phyloP scores from a whole-genome alignment of 2,888 invertebrate species.

The Ferdinandea cuprea region DNA sequence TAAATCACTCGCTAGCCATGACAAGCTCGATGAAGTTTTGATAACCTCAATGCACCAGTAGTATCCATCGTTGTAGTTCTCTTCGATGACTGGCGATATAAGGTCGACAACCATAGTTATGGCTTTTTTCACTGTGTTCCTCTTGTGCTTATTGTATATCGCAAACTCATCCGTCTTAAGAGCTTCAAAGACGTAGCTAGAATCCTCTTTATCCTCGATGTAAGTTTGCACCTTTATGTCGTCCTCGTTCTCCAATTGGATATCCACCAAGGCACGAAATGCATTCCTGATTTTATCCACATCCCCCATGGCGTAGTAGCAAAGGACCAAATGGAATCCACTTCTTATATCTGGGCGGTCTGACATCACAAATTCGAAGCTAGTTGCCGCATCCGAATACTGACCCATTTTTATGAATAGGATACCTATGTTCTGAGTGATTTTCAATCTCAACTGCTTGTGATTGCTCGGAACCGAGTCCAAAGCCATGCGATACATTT shows the following conservation, averaged over 20 bases:
- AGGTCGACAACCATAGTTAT: slow-evolving; percentile 94
- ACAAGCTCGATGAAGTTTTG: slow-evolving; percentile 91
- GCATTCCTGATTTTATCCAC: slow-evolving; percentile 96
- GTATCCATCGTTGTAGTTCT: slow-evolving; percentile 86
- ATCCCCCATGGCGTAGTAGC: slow-evolving; percentile 95
- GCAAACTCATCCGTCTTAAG: slow-evolving; percentile 91
- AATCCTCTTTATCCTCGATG: slow-evolving; percentile 76
- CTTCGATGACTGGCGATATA: slow-evolving; percentile 93
- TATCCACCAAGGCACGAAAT: slow-evolving; percentile 94
- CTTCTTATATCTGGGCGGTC: slow-evolving; percentile 95
- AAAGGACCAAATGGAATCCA: slow-evolving; percentile 94
- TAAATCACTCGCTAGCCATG: slow-evolving; percentile 92
- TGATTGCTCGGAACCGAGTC: slow-evolving; percentile 97
- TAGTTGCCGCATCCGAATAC: slow-evolving; percentile 97
- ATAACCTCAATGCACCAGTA: slow-evolving; percentile 97
- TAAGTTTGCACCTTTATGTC: slow-evolving; percentile 87
- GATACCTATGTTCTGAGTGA: slow-evolving; percentile 97
- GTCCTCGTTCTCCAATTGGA: slow-evolving; percentile 92
- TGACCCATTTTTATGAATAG: slow-evolving; percentile 98
- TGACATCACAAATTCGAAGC: slow-evolving; percentile 99
- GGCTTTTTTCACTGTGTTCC: slow-evolving; percentile 90
- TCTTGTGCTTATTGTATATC: slow-evolving; percentile 88
- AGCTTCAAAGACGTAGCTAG: slow-evolving; percentile 87
- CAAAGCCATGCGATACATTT: slow-evolving; percentile 98
- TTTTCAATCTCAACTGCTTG: slow-evolving; percentile 95